These are phyloP conservation scores for Cheilosia vulpina DNA, from an alignment of 2,888 invertebrate species.

Conservation along the genomic window DNA sequence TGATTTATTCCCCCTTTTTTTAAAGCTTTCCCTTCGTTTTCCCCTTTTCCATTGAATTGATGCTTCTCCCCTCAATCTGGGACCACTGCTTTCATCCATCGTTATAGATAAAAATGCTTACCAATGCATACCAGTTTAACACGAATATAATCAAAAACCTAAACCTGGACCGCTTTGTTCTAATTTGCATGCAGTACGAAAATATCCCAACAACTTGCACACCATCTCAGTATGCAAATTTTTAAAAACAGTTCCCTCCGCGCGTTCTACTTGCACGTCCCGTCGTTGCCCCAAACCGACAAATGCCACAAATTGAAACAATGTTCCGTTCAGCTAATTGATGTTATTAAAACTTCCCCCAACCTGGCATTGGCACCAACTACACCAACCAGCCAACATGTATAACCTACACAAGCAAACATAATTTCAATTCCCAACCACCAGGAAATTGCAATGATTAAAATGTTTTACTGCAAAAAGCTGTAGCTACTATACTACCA, in stretches of 20 bases:
- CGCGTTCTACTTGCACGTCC: conserved; percentile 23
- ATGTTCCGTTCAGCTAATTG: conserved; percentile 70
- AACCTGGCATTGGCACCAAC: not conserved
- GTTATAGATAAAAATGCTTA: no score
- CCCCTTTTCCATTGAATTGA: no score
- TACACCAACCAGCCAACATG: not conserved
- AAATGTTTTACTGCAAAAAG: conserved; percentile 53
- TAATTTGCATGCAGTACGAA: not conserved
- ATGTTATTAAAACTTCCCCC: conserved; percentile 63
- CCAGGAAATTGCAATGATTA: conserved; percentile 60
- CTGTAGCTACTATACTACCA: conserved; percentile 12
- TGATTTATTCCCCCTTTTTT: no score
- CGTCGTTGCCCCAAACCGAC: conserved; percentile 26
- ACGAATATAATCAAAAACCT: not conserved
- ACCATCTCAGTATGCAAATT: conserved; percentile 30
- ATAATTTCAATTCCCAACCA: conserved; percentile 54
- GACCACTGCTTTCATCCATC: no score
- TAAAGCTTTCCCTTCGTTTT: no score
- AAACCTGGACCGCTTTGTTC: not conserved
- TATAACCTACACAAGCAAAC: conserved; percentile 38
- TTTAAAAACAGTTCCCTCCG: conserved; percentile 8
- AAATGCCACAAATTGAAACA: conserved; percentile 71
- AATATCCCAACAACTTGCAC: conserved; percentile 24
- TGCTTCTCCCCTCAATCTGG: no score
- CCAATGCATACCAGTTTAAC: no score